phyloP scores from a whole-genome alignment of 2,888 invertebrate species.

The Sarcophaga rosellei region DNA sequence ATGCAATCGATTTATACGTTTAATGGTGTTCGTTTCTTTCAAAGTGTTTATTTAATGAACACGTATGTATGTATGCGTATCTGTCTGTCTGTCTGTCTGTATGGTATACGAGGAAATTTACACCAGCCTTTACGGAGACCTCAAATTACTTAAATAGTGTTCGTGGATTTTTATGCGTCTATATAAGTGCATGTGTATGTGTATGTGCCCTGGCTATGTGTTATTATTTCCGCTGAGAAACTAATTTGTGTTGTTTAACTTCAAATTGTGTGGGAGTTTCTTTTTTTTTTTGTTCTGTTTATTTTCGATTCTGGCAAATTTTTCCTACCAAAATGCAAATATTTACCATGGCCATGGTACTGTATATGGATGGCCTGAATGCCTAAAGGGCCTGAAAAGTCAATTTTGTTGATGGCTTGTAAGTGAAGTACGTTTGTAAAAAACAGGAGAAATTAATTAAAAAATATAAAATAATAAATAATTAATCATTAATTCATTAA shows the following conservation, averaged over 20 bases:
- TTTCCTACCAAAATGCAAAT: neutral
- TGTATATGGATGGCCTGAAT: neutral
- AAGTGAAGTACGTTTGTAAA: neutral
- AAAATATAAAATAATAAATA: conserved; percentile 23
- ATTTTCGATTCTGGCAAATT: neutral
- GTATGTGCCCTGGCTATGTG: neutral
- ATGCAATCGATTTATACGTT: too few relatives aligned
- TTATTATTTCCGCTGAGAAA: conserved; percentile 26
- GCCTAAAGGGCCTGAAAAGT: neutral
- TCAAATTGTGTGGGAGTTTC: conserved; percentile 23
- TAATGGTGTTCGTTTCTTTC: too few relatives aligned
- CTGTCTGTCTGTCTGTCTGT: neutral
- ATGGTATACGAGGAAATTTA: conserved; percentile 10
- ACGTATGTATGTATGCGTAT: neutral
- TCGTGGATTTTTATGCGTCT: neutral
- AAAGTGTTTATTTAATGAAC: neutral
- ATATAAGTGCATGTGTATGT: neutral
- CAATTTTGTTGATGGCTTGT: neutral
- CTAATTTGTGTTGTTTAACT: conserved; percentile 46
- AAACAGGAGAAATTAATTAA: neutral
- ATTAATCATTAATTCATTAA: conserved; percentile 1
- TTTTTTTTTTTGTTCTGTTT: neutral
- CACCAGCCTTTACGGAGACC: conserved; percentile 36
- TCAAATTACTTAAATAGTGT: conserved; percentile 46
- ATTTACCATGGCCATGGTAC: neutral